Evolutionary conservation across 2,113 vertebrate species (phyloP).

Genomic region (Paralichthys olivaceus): DNA sequence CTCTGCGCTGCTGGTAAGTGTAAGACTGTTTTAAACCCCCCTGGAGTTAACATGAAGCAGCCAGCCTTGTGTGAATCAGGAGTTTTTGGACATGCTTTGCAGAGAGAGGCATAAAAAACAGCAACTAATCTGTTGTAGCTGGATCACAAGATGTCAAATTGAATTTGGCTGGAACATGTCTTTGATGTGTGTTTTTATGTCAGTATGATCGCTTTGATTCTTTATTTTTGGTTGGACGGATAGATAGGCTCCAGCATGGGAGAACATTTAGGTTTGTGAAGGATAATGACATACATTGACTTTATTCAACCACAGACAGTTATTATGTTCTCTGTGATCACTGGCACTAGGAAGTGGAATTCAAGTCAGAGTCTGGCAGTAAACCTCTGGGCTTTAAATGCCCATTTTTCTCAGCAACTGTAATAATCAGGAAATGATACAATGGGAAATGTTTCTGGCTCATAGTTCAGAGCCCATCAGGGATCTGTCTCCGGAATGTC

Average conservation of each 20-base stretch:
- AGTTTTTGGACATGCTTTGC: background rate
- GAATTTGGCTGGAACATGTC: conserved; percentile 6
- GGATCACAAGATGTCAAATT: conserved; percentile 19
- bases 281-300: background rate
- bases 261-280: background rate
- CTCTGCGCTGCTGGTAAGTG: conserved; percentile 50
- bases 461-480: background rate
- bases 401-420: background rate
- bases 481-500: background rate
- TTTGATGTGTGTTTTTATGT: background rate
- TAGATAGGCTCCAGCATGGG: background rate
- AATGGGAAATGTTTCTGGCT: background rate
- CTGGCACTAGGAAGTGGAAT: background rate
- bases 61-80: background rate
- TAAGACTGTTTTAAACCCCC: background rate
- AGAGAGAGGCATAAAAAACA: background rate
- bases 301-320: conserved; percentile 13
- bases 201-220: background rate
- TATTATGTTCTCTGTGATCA: conserved; percentile 8
- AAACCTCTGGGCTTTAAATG: background rate
- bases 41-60: background rate
- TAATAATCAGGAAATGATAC: background rate
- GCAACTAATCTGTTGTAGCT: background rate
- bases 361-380: background rate
- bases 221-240: background rate